phyloP scores from a whole-genome alignment of 2,888 invertebrate genomes.

The Petrolisthes cinctipes region DNA sequence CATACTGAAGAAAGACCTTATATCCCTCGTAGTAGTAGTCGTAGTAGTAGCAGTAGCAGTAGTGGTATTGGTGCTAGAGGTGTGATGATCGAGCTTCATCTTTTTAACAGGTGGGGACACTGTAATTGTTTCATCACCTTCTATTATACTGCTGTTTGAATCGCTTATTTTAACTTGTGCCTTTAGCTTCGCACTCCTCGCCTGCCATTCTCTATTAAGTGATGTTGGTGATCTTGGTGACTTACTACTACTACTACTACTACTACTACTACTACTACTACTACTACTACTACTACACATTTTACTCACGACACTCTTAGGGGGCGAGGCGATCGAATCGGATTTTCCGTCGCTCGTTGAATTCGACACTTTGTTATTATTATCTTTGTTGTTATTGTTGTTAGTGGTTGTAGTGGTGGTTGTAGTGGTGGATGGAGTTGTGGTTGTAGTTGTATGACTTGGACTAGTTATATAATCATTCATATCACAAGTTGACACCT shows the following conservation, averaged over 20 bases:
- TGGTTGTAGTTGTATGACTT: not conserved
- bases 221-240: conserved; percentile 19
- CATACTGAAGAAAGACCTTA: conserved; percentile 33
- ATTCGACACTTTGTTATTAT: no score
- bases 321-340: no score
- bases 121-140: not conserved
- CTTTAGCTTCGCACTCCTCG: conserved; percentile 56
- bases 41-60: no score
- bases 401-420: not conserved
- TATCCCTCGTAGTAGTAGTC: conserved; percentile 14
- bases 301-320: no score
- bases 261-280: no score
- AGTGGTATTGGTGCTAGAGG: not conserved
- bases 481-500: conserved; percentile 39
- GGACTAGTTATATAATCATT: no score
- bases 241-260: not conserved
- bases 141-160: conserved; percentile 34
- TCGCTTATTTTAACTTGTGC: conserved; percentile 60
- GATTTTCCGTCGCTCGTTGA: no score
- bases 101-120: conserved; percentile 35
- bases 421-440: no score
- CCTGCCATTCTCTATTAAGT: conserved; percentile 58
- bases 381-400: no score
- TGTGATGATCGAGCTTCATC: no score
- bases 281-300: no score